Evolutionary conservation across 1,140 invertebrate species (phyloP).

Genomic region (Drosophila ogumai): DNA sequence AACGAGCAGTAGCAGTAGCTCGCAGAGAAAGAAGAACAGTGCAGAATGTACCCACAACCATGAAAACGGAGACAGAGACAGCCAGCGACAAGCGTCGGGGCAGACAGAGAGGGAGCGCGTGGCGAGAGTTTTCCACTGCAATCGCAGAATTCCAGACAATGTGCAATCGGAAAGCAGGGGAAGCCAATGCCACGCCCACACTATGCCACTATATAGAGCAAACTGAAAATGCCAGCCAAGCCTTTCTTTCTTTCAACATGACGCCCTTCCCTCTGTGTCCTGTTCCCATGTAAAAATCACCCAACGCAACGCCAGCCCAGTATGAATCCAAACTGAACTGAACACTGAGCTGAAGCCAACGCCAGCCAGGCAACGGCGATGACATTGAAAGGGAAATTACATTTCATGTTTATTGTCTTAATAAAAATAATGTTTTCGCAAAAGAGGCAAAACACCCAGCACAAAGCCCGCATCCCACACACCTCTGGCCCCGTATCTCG

Average conservation of each 20-base stretch:
- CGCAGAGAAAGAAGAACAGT: slow-evolving; percentile 8
- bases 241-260: slow-evolving; percentile 46
- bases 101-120: neutral
- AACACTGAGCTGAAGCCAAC: slow-evolving; percentile 34
- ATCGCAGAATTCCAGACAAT: slow-evolving; percentile 49
- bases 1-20: slow-evolving; percentile 6
- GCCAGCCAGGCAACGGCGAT: slow-evolving; percentile 30
- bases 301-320: neutral
- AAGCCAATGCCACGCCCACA: slow-evolving; percentile 45
- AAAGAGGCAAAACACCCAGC: slow-evolving; percentile 35
- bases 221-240: slow-evolving; percentile 46
- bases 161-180: slow-evolving; percentile 41
- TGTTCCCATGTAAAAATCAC: slow-evolving; percentile 8
- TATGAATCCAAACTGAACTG: slow-evolving; percentile 17
- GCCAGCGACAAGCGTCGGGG: neutral
- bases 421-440: slow-evolving; percentile 75
- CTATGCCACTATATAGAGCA: slow-evolving; percentile 15
- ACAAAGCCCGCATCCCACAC: neutral
- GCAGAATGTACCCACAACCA: slow-evolving; percentile 54
- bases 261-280: slow-evolving; percentile 37
- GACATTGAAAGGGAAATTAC: slow-evolving; percentile 83
- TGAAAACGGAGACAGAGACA: slow-evolving; percentile 18
- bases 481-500: neutral
- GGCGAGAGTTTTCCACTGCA: slow-evolving; percentile 39
- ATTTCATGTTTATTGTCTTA: slow-evolving; percentile 83